Evolutionary conservation across 1,140 invertebrate species (phyloP), one percentile per base, ranked within the genome.

Genomic region (Cydia strobilella): DNA sequence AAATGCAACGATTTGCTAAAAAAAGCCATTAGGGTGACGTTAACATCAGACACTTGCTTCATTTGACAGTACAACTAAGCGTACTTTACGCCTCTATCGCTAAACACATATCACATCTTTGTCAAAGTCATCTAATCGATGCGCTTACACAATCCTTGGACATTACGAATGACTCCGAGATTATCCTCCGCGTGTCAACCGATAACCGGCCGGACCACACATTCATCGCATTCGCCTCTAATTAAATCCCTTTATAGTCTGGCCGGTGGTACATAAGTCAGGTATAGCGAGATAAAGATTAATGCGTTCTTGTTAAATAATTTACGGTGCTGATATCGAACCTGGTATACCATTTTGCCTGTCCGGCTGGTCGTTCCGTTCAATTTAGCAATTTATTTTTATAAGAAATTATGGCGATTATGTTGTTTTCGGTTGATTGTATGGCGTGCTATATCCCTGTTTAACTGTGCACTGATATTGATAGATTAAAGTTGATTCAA

Each of bases 221-320:
- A 87, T 81, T 74, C 86, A 88, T 89, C 82, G 85, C 80, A 82
- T 82, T 80, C 74, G 76, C 80, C 80, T 83, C 82, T 89, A 89
- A 90, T 88, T 90, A 88, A 90, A 90, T 80, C 81, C 83, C 84
- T 86, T 84, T 87, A 89, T 78, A 86, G 79, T 84, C 74, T 59
- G 51, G 35, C 76, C 83, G 82, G 79, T 75, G 82, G 80, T 75
- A 80, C 77, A 83, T 86, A 83, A 90, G 77, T 82, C 80, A 83
- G 85, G 78, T 83, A 83, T 84, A 74, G 84, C 83, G 82, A 85
- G 86, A 88, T 90, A 88, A 86, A 88, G 85, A 88, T 85, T 83
- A 90, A 90, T 88, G 83, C 74, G 74, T 48, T 83, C 82, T 80
- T 86, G 84, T 87, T 86, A 88, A 87, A 89, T 90, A 90, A 90